Base-by-base conservation (phyloP, 2,888 invertebrate genomes). In the Himalopsyche kuldschensis region DNA sequence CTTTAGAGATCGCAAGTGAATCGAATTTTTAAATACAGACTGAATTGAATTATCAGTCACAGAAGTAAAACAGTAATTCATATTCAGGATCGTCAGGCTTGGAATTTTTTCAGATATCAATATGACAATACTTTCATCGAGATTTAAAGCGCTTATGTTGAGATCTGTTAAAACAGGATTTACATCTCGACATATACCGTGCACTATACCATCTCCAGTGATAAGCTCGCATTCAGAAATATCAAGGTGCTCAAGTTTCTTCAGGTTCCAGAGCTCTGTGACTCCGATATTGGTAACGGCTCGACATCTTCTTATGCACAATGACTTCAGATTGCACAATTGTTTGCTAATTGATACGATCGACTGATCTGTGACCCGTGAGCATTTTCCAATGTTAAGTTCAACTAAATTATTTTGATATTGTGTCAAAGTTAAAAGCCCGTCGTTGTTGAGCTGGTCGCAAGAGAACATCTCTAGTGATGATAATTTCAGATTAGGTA, bases 61-160 rank as follows among this genome's bases (percentile, higher is more conserved):
- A n/a, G 93, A 94, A 89, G 93, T 94, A 86, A 94, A 93, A 88
- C 95, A 95, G 87, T 93, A 94, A 83, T 94, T 94, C 76, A 96
- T 88, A 88, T 95, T 94, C 30, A 96, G 90, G 30, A 91, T 89
- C 0, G 90, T 91, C 75, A 96, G 89, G 83, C 93, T 92, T 0
- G 92, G 92, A 82, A 95, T 89, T 86, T 90, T 91, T 87, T 92
- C 91, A 10, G 94, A 93, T 82, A 95, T 91, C 87, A 91, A 90
- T 80, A 93, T 92, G 5, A 95, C 89, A 35, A 93, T 92, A 86
- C 90, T 90, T 88, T 95, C 94, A 87, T 93, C 93, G 48, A 95
- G 90, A 87, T 93, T 93, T 46, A 94, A 88, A 79, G 93, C 92
- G 84, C 92, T 92, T 79, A 94, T 90, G 87, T 93, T 92, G 31